A percentile compares a stretch with the other conserved stretches of the same genome.
These are phyloP conservation scores for Ptychodera flava DNA, from an alignment of 35 echinoderm and acorn worm genomes.

Conservation along the genomic window DNA sequence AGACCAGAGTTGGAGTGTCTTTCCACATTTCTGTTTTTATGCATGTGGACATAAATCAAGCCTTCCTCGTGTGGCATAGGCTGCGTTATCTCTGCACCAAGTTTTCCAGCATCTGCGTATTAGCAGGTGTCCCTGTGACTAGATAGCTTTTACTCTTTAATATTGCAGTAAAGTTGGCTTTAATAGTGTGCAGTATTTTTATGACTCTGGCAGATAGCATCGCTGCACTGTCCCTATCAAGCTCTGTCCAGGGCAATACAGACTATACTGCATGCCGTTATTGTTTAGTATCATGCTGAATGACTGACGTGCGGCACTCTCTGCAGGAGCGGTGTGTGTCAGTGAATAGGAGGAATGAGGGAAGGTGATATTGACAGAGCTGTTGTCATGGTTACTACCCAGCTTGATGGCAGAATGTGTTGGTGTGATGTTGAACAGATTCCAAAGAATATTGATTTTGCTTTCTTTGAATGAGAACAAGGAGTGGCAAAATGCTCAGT, in stretches of 20 bases:
- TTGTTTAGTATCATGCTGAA: no score
- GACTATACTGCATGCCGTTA: no score
- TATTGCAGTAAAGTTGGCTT: background rate
- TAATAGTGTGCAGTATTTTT: background rate
- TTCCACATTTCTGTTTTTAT: background rate
- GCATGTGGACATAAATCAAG: background rate
- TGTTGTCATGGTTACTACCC: background rate
- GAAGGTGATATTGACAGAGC: background rate
- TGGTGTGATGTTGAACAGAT: no score
- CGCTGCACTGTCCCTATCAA: background rate
- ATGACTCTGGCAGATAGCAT: background rate
- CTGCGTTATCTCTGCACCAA: background rate
- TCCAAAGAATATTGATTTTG: no score
- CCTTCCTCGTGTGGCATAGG: background rate
- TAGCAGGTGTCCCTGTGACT: background rate
- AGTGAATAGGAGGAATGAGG: no score
- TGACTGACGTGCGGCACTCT: no score
- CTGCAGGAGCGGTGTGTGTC: no score
- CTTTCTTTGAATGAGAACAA: no score
- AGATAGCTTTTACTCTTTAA: background rate
- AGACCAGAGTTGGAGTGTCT: background rate
- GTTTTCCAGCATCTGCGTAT: background rate
- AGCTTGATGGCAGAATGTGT: background rate
- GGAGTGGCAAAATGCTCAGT: no score
- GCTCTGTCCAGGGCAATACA: no score